Conservation (phyloP, 2,113 vertebrate genomes). For the Corapipo altera region DNA sequence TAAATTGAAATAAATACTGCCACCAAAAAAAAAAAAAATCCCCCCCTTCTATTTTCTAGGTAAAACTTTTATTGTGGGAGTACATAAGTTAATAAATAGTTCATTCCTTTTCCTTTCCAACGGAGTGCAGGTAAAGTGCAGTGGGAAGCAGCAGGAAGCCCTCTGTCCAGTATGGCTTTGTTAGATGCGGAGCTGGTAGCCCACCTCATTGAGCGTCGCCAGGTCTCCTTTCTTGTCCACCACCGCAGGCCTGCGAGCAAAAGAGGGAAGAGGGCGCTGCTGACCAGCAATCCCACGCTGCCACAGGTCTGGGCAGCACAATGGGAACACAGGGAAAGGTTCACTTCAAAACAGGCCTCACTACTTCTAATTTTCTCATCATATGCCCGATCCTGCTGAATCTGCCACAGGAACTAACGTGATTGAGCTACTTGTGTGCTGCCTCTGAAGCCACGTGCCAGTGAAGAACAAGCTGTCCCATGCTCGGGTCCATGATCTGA, state of each 20-base stretch:
- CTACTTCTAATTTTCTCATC: neutral
- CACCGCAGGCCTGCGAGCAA: conserved; percentile 79
- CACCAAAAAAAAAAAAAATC: neutral
- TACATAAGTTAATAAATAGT: conserved; percentile 53
- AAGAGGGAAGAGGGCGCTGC: neutral
- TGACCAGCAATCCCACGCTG: neutral
- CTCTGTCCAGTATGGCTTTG: neutral
- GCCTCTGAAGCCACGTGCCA: neutral
- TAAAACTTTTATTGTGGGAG: conserved; percentile 49
- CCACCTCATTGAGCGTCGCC: conserved; percentile 85
- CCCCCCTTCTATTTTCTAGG: conserved; percentile 33
- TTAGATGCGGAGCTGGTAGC: conserved; percentile 96
- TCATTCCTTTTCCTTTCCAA: conserved; percentile 30
- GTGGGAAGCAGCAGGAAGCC: conserved; percentile 65
- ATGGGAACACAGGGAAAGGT: accelerated
- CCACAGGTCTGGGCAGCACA: accelerated
- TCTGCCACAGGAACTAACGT: neutral
- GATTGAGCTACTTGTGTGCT: accelerated
- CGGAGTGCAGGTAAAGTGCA: conserved; percentile 69
- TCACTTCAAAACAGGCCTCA: neutral
- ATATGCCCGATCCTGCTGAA: neutral
- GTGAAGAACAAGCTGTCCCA: neutral
- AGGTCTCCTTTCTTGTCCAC: conserved; percentile 88
- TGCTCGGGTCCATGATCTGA: neutral
- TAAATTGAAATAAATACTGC: conserved; percentile 31